Percentiles rank a stretch among this genome's conserved stretches.
Conservation (phyloP, 2,113 vertebrate species). For the Aptenodytes patagonicus region DNA sequence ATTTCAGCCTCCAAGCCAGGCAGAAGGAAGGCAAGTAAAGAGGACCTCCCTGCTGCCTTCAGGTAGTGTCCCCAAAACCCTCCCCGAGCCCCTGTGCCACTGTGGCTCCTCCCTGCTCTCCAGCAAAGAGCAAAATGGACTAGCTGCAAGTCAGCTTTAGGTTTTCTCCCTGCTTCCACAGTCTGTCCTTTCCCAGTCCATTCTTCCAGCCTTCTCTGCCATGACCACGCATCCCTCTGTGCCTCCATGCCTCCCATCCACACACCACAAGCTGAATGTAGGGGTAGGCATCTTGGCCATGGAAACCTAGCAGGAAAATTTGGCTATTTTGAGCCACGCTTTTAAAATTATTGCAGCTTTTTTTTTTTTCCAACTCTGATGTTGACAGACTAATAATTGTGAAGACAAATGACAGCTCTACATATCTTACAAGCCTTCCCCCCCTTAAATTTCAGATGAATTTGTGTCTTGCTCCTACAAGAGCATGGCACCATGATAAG, state of each 20-base stretch:
- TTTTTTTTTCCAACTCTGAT: background rate
- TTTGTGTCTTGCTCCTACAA: background rate
- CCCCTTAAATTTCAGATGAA: background rate
- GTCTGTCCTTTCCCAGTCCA: background rate
- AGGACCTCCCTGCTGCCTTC: background rate
- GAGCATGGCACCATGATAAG: background rate
- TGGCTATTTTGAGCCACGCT: fast-evolving
- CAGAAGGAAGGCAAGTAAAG: background rate
- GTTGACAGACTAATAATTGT: background rate
- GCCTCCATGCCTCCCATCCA: background rate
- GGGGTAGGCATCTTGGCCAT: background rate
- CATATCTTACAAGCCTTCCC: background rate
- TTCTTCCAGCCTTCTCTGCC: background rate
- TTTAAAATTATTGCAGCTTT: background rate
- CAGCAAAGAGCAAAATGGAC: background rate
- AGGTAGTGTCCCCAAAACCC: background rate
- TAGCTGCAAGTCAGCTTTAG: background rate
- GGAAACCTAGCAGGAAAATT: background rate
- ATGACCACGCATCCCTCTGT: background rate
- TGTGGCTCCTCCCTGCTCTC: background rate
- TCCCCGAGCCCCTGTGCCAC: fast-evolving
- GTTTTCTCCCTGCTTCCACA: background rate
- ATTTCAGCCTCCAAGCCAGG: background rate
- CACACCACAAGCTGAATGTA: background rate
- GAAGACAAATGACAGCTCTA: background rate